phyloP scores from a whole-genome alignment of 30 jellyfish, hydroid and myxozoan species.

The Mastigias papua region DNA sequence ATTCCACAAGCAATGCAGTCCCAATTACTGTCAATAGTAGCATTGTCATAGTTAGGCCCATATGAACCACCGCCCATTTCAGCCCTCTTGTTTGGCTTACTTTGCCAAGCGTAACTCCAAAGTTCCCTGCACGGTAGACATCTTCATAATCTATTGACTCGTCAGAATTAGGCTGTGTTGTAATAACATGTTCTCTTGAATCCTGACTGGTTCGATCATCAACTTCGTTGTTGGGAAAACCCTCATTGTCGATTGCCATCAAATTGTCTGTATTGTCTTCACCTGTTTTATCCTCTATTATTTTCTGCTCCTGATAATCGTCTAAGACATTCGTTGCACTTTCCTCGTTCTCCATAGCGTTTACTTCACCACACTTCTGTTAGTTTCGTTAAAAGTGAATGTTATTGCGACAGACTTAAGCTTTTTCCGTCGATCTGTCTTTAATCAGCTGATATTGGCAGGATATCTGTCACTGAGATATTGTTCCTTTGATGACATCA shows the following conservation, averaged over 20 bases:
- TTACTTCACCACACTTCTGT: background rate
- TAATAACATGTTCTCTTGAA: slow-evolving; percentile 3
- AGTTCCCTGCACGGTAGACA: slow-evolving; percentile 44
- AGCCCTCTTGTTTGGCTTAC: slow-evolving; percentile 27
- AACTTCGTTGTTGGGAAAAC: background rate
- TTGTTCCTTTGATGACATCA: background rate
- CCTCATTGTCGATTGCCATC: background rate
- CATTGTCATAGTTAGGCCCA: slow-evolving; percentile 1
- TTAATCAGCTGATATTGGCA: background rate
- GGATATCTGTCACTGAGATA: background rate
- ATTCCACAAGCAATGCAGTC: slow-evolving; percentile 5
- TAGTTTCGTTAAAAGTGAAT: background rate
- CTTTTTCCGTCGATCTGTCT: background rate
- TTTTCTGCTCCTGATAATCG: background rate
- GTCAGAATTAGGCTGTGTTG: background rate
- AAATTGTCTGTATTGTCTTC: background rate
- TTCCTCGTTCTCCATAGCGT: background rate
- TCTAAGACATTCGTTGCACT: background rate
- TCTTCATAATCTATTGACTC: slow-evolving; percentile 6
- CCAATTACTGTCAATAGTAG: slow-evolving; percentile 25
- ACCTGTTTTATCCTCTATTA: background rate
- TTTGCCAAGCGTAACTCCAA: slow-evolving; percentile 38
- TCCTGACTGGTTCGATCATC: background rate
- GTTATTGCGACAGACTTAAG: too few relatives aligned
- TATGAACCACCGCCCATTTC: slow-evolving; percentile 25